Evolutionary conservation across 2,113 vertebrate genomes (phyloP), one percentile per base, ranked within the genome.

Genomic region (Corynorhinus townsendii): DNA sequence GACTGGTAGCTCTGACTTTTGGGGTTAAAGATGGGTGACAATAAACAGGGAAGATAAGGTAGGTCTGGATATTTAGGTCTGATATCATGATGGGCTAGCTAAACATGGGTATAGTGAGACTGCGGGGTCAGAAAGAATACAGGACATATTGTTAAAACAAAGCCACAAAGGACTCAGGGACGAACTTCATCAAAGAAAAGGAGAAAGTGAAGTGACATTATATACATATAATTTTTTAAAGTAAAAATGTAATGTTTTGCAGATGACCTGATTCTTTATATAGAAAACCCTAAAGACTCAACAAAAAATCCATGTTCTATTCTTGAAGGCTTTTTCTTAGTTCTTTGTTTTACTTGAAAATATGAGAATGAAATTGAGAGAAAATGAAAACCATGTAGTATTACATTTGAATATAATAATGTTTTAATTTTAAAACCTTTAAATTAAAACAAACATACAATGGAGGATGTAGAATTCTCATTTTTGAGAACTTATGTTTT

Each of bases 311-410:
- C 38, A 15, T 52, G 14, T 71, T 77, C 10, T 90, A 10, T 68
- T 59, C 91, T 72, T 82, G 5, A 82, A 59, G 28, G 3, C 15
- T 47, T 90, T 28, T 40, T 19, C 71, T 80, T 33, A 7, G 7
- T 52, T 89, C 75, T 52, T 75, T 77, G 20, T 90, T 92, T 95
- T 79, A 84, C 9, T 88, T 94, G 38, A 68, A 80, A 66, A 66
- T 11, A 64, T 59, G 43, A 87, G 28, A 72, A 56, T 49, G 4
- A 90, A 87, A 66, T 43, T 52, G 6, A 72, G 12, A 35, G 47
- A 75, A 88, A 90, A 82, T 77, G 24, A 56, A 81, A 81, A 64
- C 33, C 4, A 16, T 24, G 11, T 26, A 66, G 16, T 26, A 66
- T 30, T 64, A 75, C 15, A 62, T 49, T 69, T 69, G 35, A 52